Evolutionary conservation across 1,140 invertebrate genomes (phyloP).

Genomic region (Lepidostoma basale): DNA sequence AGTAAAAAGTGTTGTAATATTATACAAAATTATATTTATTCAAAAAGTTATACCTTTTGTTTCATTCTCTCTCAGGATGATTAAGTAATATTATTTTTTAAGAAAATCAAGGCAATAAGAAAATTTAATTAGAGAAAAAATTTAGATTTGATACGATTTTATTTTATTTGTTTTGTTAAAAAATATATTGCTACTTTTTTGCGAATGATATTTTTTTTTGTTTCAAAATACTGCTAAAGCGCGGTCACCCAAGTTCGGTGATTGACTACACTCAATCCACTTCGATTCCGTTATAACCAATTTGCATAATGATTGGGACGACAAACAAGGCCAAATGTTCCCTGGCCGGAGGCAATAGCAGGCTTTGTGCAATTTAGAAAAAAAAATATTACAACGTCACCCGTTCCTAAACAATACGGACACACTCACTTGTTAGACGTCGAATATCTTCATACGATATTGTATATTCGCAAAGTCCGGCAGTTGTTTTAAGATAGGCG

Average conservation of each 20-base stretch:
- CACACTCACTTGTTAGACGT: neutral
- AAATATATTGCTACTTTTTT: neutral
- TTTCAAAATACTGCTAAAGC: neutral
- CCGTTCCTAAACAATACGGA: neutral
- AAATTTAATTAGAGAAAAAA: too few relatives aligned
- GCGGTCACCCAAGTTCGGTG: neutral
- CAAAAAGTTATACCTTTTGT: too few relatives aligned
- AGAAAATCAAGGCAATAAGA: too few relatives aligned
- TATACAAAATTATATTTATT: too few relatives aligned
- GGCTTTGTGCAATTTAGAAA: neutral
- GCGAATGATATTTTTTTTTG: neutral
- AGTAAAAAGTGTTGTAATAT: too few relatives aligned
- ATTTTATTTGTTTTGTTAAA: neutral
- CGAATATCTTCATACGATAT: neutral
- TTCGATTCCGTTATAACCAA: constrained; percentile 31
- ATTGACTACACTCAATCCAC: constrained; percentile 17
- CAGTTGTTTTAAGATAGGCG: too few relatives aligned
- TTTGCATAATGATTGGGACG: constrained; percentile 27
- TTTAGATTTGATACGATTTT: neutral
- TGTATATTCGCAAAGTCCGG: too few relatives aligned
- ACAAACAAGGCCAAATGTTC: constrained; percentile 4
- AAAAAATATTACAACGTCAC: constrained; percentile 1
- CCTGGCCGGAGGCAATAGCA: neutral
- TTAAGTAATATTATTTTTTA: too few relatives aligned
- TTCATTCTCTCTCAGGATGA: too few relatives aligned